These are phyloP conservation scores for Eurosta solidaginis DNA, from an alignment of 1,140 invertebrate genomes.

Conservation along the genomic window DNA sequence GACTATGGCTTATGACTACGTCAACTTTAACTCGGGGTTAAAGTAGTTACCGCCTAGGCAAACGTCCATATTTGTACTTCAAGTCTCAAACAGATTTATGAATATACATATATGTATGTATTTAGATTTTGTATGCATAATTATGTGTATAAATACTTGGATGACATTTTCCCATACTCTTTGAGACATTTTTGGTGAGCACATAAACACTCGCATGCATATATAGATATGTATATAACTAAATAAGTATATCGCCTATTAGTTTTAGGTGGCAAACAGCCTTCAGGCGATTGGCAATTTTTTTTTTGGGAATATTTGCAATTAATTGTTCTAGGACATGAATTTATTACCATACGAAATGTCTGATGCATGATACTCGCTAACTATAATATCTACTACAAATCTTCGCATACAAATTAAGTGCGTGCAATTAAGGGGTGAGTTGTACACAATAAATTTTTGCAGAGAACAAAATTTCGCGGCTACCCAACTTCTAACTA, in stretches of 20 bases:
- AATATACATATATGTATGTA: neutral
- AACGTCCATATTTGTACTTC: neutral
- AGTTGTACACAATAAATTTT: slow-evolving; percentile 15
- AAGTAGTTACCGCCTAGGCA: neutral
- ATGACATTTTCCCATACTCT: too few relatives aligned
- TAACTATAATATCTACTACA: neutral
- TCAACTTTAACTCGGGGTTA: too few relatives aligned
- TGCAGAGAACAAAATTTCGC: too few relatives aligned
- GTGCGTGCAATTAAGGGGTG: neutral
- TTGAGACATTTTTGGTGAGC: too few relatives aligned
- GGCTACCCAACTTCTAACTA: neutral
- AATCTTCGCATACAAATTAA: neutral
- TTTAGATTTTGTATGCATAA: too few relatives aligned
- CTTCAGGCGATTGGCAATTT: neutral
- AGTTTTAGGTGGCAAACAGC: neutral
- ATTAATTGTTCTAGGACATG: slow-evolving; percentile 16
- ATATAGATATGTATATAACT: neutral
- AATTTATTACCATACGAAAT: slow-evolving; percentile 18
- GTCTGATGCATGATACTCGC: neutral
- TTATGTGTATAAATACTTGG: too few relatives aligned
- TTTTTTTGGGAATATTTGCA: too few relatives aligned
- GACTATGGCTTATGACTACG: too few relatives aligned
- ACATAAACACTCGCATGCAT: neutral
- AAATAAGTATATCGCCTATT: neutral
- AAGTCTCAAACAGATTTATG: neutral